phyloP scores from a whole-genome alignment of 2,113 vertebrate species.

The Xiphias gladius region DNA sequence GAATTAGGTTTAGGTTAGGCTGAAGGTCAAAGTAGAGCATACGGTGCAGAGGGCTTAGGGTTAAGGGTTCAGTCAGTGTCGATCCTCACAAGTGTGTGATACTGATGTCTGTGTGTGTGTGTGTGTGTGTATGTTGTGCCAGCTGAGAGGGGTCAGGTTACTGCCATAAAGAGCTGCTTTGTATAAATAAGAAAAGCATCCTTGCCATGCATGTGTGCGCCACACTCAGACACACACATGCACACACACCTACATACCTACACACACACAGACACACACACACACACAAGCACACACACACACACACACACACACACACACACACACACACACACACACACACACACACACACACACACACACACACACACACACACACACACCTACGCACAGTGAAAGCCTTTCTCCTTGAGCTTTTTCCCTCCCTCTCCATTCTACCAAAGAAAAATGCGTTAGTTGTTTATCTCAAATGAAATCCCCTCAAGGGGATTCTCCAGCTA shows the following conservation, averaged over 20 bases:
- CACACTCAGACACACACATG: conserved; percentile 21
- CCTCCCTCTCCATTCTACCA: too few relatives aligned
- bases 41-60: background rate
- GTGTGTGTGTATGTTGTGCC: conserved; percentile 51
- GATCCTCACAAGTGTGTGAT: conserved; percentile 37
- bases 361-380: too few relatives aligned
- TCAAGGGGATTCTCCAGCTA: background rate
- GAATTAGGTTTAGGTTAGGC: background rate
- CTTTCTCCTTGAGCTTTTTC: background rate
- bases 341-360: too few relatives aligned
- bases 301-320: too few relatives aligned
- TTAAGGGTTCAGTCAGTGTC: conserved; percentile 29
- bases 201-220: background rate
- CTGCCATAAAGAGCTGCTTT: conserved; percentile 73
- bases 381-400: background rate
- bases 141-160: conserved; percentile 78
- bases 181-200: conserved; percentile 45
- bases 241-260: conserved; percentile 21
- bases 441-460: background rate
- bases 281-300: too few relatives aligned
- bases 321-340: too few relatives aligned
- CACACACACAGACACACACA: conserved; percentile 19
- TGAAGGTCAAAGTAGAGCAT: conserved; percentile 23
- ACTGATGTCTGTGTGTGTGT: conserved; percentile 32
- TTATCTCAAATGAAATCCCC: background rate